A percentile compares a stretch with the other conserved stretches of the same genome.
These are phyloP conservation scores for Itoplectis maculator DNA, from an alignment of 2,888 invertebrate genomes.

Conservation along the genomic window DNA sequence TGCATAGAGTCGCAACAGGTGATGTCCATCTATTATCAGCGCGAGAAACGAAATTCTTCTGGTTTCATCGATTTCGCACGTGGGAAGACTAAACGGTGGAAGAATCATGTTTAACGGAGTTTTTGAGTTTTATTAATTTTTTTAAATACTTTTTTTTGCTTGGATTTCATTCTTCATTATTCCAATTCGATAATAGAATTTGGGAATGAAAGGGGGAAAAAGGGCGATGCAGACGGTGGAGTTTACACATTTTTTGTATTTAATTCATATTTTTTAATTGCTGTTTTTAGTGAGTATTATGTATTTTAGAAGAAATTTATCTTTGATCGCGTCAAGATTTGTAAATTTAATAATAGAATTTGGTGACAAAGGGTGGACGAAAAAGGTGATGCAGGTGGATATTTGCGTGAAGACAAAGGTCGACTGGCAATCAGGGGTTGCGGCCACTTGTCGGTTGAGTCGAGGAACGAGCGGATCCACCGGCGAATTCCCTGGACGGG, in stretches of 20 bases:
- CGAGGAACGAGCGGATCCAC: constrained; percentile 29
- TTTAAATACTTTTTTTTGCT: too few species aligned
- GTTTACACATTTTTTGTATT: too few species aligned
- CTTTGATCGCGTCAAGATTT: too few species aligned
- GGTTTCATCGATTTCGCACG: background rate
- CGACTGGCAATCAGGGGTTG: constrained; percentile 15
- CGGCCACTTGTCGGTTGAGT: constrained; percentile 57
- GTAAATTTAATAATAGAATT: constrained; percentile 14
- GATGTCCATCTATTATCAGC: constrained; percentile 27
- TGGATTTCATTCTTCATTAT: too few species aligned
- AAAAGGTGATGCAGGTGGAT: background rate
- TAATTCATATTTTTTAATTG: too few species aligned
- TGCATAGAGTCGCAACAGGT: constrained; percentile 25
- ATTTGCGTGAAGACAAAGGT: constrained; percentile 53
- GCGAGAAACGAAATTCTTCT: background rate
- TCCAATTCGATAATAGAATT: too few species aligned
- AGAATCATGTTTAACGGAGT: too few species aligned
- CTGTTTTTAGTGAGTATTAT: too few species aligned
- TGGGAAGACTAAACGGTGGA: background rate
- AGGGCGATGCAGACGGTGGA: too few species aligned
- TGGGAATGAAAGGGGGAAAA: too few species aligned
- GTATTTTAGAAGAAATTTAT: too few species aligned
- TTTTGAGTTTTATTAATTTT: too few species aligned
- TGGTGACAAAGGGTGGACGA: background rate
- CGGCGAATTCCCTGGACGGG: constrained; percentile 59